Evolutionary conservation across 2,113 vertebrate genomes (phyloP), one percentile per base, ranked within the genome.

Genomic region (Muntiacus reevesi): DNA sequence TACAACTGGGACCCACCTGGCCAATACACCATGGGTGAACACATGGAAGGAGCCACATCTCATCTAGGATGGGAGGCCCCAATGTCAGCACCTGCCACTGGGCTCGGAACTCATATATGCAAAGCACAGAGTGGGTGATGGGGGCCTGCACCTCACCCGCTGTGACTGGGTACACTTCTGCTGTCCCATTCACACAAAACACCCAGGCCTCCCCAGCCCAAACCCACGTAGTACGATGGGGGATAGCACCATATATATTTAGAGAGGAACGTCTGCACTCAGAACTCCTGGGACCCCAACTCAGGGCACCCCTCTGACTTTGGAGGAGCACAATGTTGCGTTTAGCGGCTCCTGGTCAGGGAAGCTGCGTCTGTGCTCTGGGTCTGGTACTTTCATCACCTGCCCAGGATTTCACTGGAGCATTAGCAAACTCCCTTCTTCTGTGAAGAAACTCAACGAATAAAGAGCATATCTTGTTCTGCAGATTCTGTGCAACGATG

Each of bases 401-500:
- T 4, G 97, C 97, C 33, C 97, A 98, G 1, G 97, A 98, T 94
- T 99, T 99, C 4, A 98, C 96, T 78, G 97, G 93, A 91, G 96
- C 27, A 54, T 9, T 33, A 40, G 5, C 0, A 98, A 5, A 99
- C 99, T 89, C 8, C 21, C 27, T 98, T 99, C 99, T 52, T 99
- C 99, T 0, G 99, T 99, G 40, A 98, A 99, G 2, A 99, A 96
- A 92, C 0, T 94, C 98, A 3, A 97, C 99, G 0, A 67, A 95
- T 78, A 99, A 99, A 1, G 99, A 99, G 96, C 98, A 99, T 87
- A 98, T 99, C 87, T 99, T 99, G 97, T 98, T 99, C 1, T 98
- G 99, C 30, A 98, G 99, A 94, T 99, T 99, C 89, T 99, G 99
- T 92, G 98, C 98, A 79, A 99, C 99, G 87, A 99, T 99, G 97